Base-by-base conservation (phyloP, 2,888 invertebrate species). In the Euproctis similis region DNA sequence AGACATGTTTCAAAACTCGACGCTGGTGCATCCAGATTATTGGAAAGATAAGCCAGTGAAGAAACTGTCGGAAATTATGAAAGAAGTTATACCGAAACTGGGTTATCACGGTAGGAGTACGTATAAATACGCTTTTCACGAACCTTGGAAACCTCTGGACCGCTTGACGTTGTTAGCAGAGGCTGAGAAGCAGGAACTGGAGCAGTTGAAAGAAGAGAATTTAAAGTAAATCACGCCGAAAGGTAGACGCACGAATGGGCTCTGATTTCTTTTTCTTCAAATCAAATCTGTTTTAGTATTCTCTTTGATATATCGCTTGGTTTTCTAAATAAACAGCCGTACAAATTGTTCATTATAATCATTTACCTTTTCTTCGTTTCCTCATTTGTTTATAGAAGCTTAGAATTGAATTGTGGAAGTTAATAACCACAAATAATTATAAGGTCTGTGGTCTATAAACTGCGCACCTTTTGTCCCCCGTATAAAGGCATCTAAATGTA, bases 101-200 rank as follows among this genome's bases (percentile, higher is more conserved):
- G 75, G 81, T 0, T 82, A 81, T 37, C 82, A 82, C 26, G 82
- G 82, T 1, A 64, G 41, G 19, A 63, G 33, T 24, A 82, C 76
- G 39, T 78, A 69, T 35, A 81, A 75, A 35, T 80, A 66, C 34
- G 82, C 82, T 0, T 82, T 82, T 42, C 81, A 82, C 24, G 81
- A 81, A 40, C 82, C 82, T 0, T 82, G 82, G 81, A 71, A 59
- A 21, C 82, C 82, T 0, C 35, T 80, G 13, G 80, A 82, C 45
- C 60, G 82, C 20, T 29, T 75, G 20, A 31, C 63, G 0, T 41
- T 82, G 18, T 45, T 82, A 11, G 62, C 69, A n/a, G 49, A 70
- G 30, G 81, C 80, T 0, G 81, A 76, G 35, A 65, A 60, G 13
- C 60, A 69, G 4, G 73, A 73, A 12, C 38, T 48, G 1, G 53